Percentiles rank a stretch among this genome's conserved stretches.
Evolutionary conservation across 1,140 invertebrate species (phyloP).

Genomic region (Euura saliciscinereae): DNA sequence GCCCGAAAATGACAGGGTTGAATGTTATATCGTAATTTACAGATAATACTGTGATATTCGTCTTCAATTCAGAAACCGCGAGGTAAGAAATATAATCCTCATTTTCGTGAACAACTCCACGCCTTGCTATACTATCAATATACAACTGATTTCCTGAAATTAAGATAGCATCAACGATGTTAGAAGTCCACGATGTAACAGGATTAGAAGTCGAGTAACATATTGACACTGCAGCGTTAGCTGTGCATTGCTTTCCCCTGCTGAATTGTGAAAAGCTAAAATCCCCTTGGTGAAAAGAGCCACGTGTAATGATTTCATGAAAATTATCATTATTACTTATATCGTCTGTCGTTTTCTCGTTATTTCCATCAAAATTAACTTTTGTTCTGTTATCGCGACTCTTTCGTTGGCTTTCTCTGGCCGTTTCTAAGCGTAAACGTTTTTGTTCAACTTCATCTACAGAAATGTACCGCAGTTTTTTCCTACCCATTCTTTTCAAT

Average conservation of each 20-base stretch:
- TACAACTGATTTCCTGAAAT: background rate
- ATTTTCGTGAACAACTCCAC: background rate
- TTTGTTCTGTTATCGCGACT: too few relatives aligned
- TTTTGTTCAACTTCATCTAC: too few relatives aligned
- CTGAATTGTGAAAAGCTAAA: background rate
- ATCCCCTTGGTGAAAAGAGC: conserved; percentile 14
- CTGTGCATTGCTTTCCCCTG: background rate
- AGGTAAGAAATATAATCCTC: background rate
- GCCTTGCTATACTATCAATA: background rate
- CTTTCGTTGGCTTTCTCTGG: too few relatives aligned
- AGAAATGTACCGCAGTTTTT: too few relatives aligned
- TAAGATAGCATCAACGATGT: background rate
- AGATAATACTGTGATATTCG: background rate
- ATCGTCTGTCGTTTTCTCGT: too few relatives aligned
- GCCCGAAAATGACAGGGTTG: background rate
- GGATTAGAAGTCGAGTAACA: background rate
- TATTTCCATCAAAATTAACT: too few relatives aligned
- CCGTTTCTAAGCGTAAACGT: too few relatives aligned
- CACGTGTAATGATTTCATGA: too few relatives aligned
- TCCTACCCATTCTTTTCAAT: too few relatives aligned
- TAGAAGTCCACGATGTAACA: background rate
- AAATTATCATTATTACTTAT: too few relatives aligned
- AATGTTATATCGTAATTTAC: background rate
- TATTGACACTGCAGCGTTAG: background rate
- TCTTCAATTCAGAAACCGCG: background rate